Base-by-base conservation (phyloP, 2,113 vertebrate genomes). In the Clarias batrachus region DNA sequence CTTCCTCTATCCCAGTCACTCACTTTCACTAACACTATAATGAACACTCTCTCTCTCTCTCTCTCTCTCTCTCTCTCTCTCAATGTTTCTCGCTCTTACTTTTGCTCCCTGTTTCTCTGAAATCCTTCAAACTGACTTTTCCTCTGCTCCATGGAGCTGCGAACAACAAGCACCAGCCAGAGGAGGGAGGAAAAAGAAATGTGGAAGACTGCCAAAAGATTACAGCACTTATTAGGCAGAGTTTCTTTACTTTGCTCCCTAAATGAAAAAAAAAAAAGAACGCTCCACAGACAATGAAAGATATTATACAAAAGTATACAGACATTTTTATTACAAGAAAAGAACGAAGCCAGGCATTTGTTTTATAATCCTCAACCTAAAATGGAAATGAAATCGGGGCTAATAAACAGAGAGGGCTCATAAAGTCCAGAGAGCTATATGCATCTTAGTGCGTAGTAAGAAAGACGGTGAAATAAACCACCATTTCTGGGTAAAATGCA, bases 141-240 rank as follows among this genome's bases (percentile, higher is more conserved):
- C 74, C 70, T 85, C 66, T 78, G 60, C 54, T 82, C 78, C 84
- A 17, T 59, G n/a, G 85, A 84, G 57, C n/a, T 86, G 68, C 70
- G 57, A 90, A 88, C 86, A 86, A 89, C 89, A 90, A 89, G 66
- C 85, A 87, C 80, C 76, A 86, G 68, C 78, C 62, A 87, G 62
- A 78, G 70, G 25, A 89, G 56, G 81, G 56, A 19, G 37, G 77
- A 60, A 68, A 78, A 87, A 59, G 80, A 17, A 73, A 79, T 71
- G n/a, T 91, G 87, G 87, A 90, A 85, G 88, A 88, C 63, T 2
- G 86, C 90, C 91, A 91, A 89, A 90, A 90, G 90, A 91, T 91
- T 91, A 87, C 85, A 63, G 83, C 33, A 81, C 78, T 68, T 76
- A 84, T 82, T 86, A 78, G 85, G 88, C 87, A 89, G 79, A 30